phyloP scores from a whole-genome alignment of 2,888 invertebrate species.

The Callinectes sapidus region DNA sequence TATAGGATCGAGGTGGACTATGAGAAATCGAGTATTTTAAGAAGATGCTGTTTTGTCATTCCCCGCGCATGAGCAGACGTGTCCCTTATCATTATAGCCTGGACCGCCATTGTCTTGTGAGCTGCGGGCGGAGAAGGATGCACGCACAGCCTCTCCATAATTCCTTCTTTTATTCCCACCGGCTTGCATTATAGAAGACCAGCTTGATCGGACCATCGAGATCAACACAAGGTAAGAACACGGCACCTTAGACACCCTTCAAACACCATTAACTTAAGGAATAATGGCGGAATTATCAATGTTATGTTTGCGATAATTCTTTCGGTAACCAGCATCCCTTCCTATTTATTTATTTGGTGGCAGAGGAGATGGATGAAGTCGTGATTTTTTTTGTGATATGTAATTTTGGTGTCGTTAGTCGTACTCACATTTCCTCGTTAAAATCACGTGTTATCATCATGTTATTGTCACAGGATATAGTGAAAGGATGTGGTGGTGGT shows the following conservation, averaged over 20 bases:
- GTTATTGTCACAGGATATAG: not conserved
- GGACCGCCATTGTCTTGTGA: not conserved
- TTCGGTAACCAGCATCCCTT: not conserved
- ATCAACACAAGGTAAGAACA: constrained; percentile 6
- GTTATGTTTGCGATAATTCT: not conserved
- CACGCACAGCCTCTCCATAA: not conserved
- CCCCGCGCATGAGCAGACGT: not conserved
- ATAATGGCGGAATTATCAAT: not conserved
- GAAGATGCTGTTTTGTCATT: not conserved
- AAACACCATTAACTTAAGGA: not conserved
- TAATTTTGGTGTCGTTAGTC: not conserved
- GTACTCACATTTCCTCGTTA: not conserved
- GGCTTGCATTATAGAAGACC: not conserved
- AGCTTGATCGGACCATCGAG: not conserved
- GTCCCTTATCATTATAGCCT: not conserved
- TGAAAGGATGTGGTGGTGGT: not conserved
- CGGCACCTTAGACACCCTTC: not conserved
- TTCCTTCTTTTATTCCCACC: not conserved
- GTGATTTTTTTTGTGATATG: not conserved
- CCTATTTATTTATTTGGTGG: not conserved
- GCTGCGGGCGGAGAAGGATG: not conserved
- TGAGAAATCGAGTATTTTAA: not conserved
- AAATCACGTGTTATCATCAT: not conserved
- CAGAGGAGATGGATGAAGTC: too few species aligned
- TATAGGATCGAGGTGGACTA: not conserved